These are phyloP conservation scores for Carassius carassius DNA, from an alignment of 2,113 vertebrate species.

Conservation along the genomic window DNA sequence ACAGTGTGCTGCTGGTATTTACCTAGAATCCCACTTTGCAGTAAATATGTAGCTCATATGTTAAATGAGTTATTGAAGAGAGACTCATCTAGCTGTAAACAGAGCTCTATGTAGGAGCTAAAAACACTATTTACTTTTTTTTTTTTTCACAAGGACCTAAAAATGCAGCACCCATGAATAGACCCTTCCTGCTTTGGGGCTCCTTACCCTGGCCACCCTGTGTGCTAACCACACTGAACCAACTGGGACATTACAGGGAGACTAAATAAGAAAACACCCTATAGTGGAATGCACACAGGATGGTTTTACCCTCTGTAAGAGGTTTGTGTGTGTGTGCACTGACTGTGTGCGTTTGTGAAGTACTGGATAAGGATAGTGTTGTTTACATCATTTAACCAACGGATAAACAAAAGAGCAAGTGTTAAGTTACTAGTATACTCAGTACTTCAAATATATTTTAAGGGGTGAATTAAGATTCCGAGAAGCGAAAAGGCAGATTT, in stretches of 20 bases:
- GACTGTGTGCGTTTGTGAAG: neutral
- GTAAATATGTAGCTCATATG: slow-evolving; percentile 26
- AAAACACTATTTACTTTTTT: slow-evolving; percentile 50
- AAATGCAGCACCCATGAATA: slow-evolving; percentile 54
- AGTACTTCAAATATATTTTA: slow-evolving; percentile 28
- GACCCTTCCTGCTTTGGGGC: slow-evolving; percentile 33
- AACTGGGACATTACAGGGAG: slow-evolving; percentile 40
- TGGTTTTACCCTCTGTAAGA: slow-evolving; percentile 36
- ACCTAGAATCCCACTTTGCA: slow-evolving; percentile 27
- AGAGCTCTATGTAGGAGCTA: slow-evolving; percentile 35
- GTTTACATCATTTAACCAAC: slow-evolving; percentile 7
- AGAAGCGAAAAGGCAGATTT: neutral
- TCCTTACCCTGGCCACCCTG: slow-evolving; percentile 52
- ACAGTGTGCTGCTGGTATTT: slow-evolving; percentile 39
- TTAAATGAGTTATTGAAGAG: slow-evolving; percentile 51
- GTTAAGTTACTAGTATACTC: neutral
- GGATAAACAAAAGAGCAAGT: slow-evolving; percentile 41
- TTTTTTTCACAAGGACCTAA: slow-evolving; percentile 35
- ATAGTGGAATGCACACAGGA: slow-evolving; percentile 42
- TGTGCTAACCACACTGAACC: slow-evolving; percentile 37
- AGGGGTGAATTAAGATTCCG: slow-evolving; percentile 15
- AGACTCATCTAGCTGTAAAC: slow-evolving; percentile 27
- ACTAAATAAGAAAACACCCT: slow-evolving; percentile 55
- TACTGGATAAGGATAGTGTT: slow-evolving; percentile 23
- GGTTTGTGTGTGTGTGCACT: neutral